Evolutionary conservation across 2,113 vertebrate genomes (phyloP), one percentile per base, ranked within the genome.

Genomic region (Carassius gibelio): DNA sequence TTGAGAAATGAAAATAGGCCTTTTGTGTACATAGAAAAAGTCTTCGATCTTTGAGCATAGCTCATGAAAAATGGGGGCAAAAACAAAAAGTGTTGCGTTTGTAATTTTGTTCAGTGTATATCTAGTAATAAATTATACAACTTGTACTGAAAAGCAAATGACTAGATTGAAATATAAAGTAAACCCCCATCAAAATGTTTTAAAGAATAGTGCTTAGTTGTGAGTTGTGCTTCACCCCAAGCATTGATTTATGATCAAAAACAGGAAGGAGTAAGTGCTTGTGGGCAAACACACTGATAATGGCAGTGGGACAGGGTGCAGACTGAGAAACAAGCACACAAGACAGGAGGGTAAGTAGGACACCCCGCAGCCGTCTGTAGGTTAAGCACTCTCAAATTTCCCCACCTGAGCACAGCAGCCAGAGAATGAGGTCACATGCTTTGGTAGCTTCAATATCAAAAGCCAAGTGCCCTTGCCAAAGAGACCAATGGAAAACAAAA

Each of bases 391-490:
- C 93, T 95, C 93, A 48, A 79, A 90, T 95, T 94, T 92, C 94
- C 85, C 91, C 87, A 92, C 92, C 92, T 92, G 81, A 76, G 82
- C 71, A 75, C 17, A 50, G 91, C 91, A 90, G 89, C 90, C 77
- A 89, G 86, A 86, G 91, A 94, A 94, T 93, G 93, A 94, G 91
- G 92, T 95, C 93, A 93, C 91, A 91, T 82, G 77, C 89, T 91
- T 84, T 89, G 84, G 81, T 36, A 74, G 85, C 42, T 75, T 85
- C 83, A 82, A 78, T 87, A 85, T 75, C 71, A 90, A 90, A 87
- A 93, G 87, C 62, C 48, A 72, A 90, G 86, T 84, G 0, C 86
- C 86, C 88, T 89, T 88, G 88, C 91, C 84, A 86, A 81, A 86
- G 88, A 85, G 57, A 89, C 79, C 26, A 79, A 87, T 90, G 84